Evolutionary conservation across 2,113 vertebrate species (phyloP).

Genomic region (Centropus unirufus): DNA sequence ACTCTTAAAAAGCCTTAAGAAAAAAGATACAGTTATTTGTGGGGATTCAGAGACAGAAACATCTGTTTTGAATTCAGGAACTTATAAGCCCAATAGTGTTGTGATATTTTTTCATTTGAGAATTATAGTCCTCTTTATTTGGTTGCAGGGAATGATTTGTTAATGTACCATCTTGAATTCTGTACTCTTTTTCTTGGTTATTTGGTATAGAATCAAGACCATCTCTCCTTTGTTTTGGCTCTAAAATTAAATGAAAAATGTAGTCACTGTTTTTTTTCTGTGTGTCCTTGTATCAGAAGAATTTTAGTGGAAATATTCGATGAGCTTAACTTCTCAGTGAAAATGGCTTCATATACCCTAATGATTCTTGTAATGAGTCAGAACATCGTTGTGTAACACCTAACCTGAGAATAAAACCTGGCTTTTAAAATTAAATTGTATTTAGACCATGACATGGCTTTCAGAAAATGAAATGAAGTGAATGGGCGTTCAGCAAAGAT

Average conservation of each 20-base stretch:
- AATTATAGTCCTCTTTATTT: neutral
- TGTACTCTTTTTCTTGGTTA: neutral
- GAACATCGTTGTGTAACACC: neutral
- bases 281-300: neutral
- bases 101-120: neutral
- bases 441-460: neutral
- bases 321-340: neutral
- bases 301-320: neutral
- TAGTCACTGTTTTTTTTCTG: neutral
- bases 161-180: neutral
- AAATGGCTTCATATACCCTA: neutral
- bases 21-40: slow-evolving; percentile 7
- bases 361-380: neutral
- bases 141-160: neutral
- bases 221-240: neutral
- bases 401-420: slow-evolving; percentile 37
- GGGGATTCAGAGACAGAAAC: neutral
- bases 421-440: neutral
- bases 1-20: neutral
- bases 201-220: neutral
- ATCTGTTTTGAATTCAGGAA: slow-evolving; percentile 36
- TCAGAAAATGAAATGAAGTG: neutral
- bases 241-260: neutral
- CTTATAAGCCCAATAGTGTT: neutral
- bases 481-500: neutral